Percentiles rank a stretch among this genome's conserved stretches.
phyloP scores from a whole-genome alignment of 92 coral and sea anemone species.

The Porites cylindrica region DNA sequence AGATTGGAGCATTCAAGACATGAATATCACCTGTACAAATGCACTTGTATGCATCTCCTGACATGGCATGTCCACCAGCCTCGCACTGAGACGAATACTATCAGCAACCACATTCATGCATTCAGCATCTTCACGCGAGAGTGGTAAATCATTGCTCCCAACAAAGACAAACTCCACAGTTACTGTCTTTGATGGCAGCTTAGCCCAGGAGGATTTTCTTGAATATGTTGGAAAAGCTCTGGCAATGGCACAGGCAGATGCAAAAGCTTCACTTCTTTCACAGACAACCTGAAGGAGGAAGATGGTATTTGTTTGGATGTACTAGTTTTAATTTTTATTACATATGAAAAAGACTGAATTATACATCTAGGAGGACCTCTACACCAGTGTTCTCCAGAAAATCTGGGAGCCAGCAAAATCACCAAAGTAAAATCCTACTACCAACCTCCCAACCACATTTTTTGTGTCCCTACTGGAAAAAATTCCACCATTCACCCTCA shows the following conservation, averaged over 20 bases:
- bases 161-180: slow-evolving; percentile 90
- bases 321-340: background rate
- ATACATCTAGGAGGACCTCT: too few species aligned
- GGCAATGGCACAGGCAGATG: slow-evolving; percentile 94
- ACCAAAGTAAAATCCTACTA: too few species aligned
- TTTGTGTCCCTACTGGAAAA: too few species aligned
- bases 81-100: slow-evolving; percentile 90
- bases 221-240: slow-evolving; percentile 89
- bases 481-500: too few species aligned
- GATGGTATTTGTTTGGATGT: background rate
- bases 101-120: slow-evolving; percentile 89
- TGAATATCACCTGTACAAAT: slow-evolving; percentile 78
- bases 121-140: slow-evolving; percentile 76
- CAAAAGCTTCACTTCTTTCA: slow-evolving; percentile 86
- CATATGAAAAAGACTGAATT: too few species aligned
- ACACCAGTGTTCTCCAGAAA: too few species aligned
- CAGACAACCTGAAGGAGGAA: slow-evolving; percentile 82
- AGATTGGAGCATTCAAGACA: background rate
- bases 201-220: slow-evolving; percentile 62
- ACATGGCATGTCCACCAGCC: slow-evolving; percentile 94
- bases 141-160: slow-evolving; percentile 74
- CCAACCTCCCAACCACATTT: too few species aligned
- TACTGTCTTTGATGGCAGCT: slow-evolving; percentile 60
- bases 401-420: too few species aligned
- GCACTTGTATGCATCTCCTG: slow-evolving; percentile 94